Evolutionary conservation across 2,113 vertebrate genomes (phyloP).

Genomic region (Amia ocellicauda): DNA sequence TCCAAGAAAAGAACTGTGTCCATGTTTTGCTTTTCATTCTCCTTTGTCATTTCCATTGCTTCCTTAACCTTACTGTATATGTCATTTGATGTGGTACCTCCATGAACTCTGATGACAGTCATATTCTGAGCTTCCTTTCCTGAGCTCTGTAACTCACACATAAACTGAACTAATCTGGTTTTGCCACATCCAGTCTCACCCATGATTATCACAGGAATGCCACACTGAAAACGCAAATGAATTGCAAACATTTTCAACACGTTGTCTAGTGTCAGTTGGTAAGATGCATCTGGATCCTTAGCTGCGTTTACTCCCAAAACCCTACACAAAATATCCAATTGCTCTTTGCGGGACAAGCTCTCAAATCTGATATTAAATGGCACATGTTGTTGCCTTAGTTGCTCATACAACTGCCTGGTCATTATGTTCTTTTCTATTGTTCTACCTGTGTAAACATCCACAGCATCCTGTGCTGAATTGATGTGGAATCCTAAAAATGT

Average conservation of each 20-base stretch:
- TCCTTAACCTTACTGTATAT: conserved; percentile 59
- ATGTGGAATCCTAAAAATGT: conserved; percentile 77
- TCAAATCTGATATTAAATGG: conserved; percentile 72
- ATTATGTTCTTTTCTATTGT: conserved; percentile 64
- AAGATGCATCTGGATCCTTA: conserved; percentile 67
- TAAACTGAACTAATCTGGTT: conserved; percentile 71
- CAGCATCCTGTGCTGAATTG: background rate
- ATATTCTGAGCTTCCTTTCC: conserved; percentile 47
- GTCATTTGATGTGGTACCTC: conserved; percentile 64
- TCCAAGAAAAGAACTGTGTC: conserved; percentile 77
- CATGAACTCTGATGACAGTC: conserved; percentile 74
- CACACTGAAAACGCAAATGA: conserved; percentile 75
- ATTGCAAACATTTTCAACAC: conserved; percentile 75
- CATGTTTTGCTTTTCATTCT: conserved; percentile 45
- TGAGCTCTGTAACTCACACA: conserved; percentile 59
- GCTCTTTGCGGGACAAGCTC: conserved; percentile 49
- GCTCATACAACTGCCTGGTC: conserved; percentile 35
- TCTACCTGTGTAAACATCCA: conserved; percentile 44
- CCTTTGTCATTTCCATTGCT: conserved; percentile 50
- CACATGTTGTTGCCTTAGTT: conserved; percentile 58
- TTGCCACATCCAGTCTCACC: conserved; percentile 83
- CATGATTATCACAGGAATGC: conserved; percentile 78
- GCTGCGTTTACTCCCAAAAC: conserved; percentile 59
- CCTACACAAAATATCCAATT: conserved; percentile 62
- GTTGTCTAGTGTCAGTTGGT: conserved; percentile 74